These are phyloP conservation scores for Microcebus tavaratra DNA, from an alignment of 2,113 vertebrate species.

Conservation along the genomic window DNA sequence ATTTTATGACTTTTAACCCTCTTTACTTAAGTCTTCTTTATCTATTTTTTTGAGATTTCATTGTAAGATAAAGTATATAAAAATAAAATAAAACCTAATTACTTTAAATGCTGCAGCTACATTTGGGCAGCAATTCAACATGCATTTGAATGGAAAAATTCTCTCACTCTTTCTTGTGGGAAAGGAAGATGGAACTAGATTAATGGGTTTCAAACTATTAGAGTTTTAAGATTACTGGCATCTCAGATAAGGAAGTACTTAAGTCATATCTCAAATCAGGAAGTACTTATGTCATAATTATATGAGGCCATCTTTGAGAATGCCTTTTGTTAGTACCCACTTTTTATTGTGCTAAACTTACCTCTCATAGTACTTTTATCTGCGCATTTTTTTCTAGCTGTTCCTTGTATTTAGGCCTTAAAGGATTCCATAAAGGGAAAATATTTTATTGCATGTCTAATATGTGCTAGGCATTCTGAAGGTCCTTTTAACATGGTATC, in stretches of 20 bases:
- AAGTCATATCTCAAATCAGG: neutral
- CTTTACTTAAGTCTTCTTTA: conserved; percentile 25
- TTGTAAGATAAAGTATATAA: conserved; percentile 46
- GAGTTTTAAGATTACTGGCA: neutral
- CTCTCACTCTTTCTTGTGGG: neutral
- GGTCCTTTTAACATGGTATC: neutral
- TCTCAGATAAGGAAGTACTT: neutral
- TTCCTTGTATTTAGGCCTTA: neutral
- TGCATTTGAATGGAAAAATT: neutral
- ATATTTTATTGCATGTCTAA: neutral
- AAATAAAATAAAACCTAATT: conserved; percentile 21
- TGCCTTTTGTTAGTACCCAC: neutral
- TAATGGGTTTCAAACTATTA: neutral
- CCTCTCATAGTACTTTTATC: neutral
- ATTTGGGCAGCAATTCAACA: neutral
- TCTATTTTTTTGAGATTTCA: conserved; percentile 47
- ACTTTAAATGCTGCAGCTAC: neutral
- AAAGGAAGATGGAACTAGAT: neutral
- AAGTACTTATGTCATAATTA: neutral
- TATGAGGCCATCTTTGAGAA: neutral
- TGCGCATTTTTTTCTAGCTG: neutral
- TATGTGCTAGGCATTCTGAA: neutral
- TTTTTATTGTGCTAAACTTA: neutral
- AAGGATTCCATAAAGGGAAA: neutral
- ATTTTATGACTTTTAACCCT: conserved; percentile 57